phyloP scores from a whole-genome alignment of 1,140 invertebrate genomes.

The Pachyrhynchus sulphureomaculatus region DNA sequence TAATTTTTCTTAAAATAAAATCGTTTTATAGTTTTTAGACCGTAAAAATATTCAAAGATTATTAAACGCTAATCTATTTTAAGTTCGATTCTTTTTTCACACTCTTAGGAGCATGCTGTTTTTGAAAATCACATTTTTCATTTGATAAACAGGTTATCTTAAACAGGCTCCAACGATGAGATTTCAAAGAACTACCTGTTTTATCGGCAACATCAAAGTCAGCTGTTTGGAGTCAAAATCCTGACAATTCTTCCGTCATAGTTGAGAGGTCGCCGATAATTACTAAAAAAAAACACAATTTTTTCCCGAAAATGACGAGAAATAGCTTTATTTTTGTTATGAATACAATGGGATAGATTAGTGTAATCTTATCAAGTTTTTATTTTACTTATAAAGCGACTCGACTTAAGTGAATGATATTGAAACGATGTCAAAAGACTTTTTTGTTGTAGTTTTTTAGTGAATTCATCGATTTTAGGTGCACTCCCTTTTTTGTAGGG shows the following conservation, averaged over 20 bases:
- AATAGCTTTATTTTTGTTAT: neutral
- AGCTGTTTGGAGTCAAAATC: neutral
- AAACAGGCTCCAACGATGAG: too few relatives aligned
- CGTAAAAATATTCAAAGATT: too few relatives aligned
- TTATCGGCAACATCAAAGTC: neutral
- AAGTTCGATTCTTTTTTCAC: too few relatives aligned
- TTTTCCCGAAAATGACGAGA: neutral
- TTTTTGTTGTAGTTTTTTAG: neutral
- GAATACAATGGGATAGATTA: neutral
- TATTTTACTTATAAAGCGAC: neutral
- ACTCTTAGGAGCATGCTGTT: too few relatives aligned
- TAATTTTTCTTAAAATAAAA: too few relatives aligned
- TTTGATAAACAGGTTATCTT: too few relatives aligned
- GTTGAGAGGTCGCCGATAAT: conserved; percentile 6
- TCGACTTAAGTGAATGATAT: neutral
- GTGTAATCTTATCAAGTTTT: neutral
- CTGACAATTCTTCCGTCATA: too few relatives aligned
- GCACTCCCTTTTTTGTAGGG: too few relatives aligned
- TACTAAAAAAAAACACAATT: neutral
- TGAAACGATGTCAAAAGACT: neutral
- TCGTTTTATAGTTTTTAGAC: too few relatives aligned
- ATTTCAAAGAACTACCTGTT: neutral
- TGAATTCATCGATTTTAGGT: neutral
- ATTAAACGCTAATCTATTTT: too few relatives aligned
- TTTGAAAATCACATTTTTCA: too few relatives aligned